Percentiles rank a stretch among this genome's conserved stretches.
phyloP scores from a whole-genome alignment of 2,113 vertebrate species.

The Platysternon megacephalum region DNA sequence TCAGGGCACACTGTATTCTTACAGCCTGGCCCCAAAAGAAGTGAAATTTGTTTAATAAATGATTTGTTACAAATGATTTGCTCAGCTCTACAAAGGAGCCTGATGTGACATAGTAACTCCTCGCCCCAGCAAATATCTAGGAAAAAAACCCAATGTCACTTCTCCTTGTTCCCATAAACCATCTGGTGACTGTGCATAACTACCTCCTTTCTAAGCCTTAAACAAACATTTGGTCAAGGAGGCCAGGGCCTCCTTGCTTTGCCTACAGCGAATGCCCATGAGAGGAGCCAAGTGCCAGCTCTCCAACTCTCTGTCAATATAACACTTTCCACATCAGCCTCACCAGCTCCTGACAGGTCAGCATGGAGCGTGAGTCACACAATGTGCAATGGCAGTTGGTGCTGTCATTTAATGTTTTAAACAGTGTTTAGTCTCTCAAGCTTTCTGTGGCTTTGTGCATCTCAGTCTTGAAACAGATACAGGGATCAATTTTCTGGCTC shows the following conservation, averaged over 20 bases:
- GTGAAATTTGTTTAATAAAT: not conserved
- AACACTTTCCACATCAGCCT: not conserved
- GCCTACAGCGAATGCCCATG: not conserved
- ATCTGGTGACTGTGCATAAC: not conserved
- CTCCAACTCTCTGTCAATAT: not conserved
- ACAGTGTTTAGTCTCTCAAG: not conserved
- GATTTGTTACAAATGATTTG: not conserved
- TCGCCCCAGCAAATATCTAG: accelerated
- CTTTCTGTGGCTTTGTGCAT: not conserved
- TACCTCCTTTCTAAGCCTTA: not conserved
- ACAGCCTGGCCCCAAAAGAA: not conserved
- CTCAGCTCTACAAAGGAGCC: not conserved
- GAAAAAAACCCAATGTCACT: not conserved
- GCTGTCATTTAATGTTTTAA: not conserved
- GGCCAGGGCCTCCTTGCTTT: not conserved
- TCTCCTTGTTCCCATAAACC: not conserved
- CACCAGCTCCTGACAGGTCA: not conserved
- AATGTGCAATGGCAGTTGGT: not conserved
- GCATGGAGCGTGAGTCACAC: not conserved
- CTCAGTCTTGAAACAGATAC: not conserved
- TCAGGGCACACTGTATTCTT: accelerated
- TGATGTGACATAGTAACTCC: not conserved
- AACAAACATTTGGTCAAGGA: not conserved
- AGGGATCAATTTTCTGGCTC: not conserved
- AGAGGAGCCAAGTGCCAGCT: not conserved